These are phyloP conservation scores for Chiloscyllium punctatum DNA, from an alignment of 2,797 vertebrate genomes.

Conservation along the genomic window DNA sequence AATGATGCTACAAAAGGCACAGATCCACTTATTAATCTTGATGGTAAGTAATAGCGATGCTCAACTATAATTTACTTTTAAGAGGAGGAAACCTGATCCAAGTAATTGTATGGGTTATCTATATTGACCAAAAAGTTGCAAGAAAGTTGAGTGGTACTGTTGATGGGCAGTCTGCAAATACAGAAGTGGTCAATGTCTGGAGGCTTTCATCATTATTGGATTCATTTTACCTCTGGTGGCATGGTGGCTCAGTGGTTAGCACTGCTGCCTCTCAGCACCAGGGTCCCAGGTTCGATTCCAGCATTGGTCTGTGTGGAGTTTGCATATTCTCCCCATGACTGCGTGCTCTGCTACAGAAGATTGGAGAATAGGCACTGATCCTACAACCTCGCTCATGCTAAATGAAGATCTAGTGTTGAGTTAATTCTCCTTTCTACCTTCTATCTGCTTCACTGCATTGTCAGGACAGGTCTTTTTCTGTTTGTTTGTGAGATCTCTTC, in stretches of 20 bases:
- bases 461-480: neutral
- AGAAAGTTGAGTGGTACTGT: neutral
- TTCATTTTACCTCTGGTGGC: neutral
- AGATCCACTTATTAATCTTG: conserved; percentile 84
- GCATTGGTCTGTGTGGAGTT: no score
- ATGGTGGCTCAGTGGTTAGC: no score
- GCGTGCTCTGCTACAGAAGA: neutral
- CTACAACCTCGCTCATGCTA: neutral
- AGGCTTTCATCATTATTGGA: neutral
- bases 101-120: neutral
- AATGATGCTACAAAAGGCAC: conserved; percentile 62
- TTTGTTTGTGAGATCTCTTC: neutral
- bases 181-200: neutral
- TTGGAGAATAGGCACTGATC: neutral
- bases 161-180: neutral
- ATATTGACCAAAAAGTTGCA: neutral
- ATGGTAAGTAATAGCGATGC: conserved; percentile 65
- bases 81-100: neutral
- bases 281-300: no score
- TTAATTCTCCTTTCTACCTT: neutral
- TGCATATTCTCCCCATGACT: no score
- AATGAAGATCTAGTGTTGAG: neutral
- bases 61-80: neutral
- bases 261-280: no score
- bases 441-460: neutral